phyloP scores from a whole-genome alignment of 2,797 vertebrate species.

The Pseudomugil gertrudae region DNA sequence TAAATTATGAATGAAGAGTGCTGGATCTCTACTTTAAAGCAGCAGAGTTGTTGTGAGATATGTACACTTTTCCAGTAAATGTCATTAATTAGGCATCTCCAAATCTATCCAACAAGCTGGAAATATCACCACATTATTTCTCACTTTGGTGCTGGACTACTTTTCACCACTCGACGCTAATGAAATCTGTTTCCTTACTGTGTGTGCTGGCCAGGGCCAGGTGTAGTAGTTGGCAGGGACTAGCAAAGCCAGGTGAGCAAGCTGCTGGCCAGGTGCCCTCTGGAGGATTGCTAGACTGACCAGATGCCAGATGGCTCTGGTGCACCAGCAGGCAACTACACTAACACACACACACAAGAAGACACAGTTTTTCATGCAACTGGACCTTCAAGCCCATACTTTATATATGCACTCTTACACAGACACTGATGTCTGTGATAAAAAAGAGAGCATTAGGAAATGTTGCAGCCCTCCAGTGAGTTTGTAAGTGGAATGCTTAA shows the following conservation, averaged over 20 bases:
- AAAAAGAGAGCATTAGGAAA: constrained; percentile 58
- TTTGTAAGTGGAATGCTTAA: constrained; percentile 63
- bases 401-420: constrained; percentile 9
- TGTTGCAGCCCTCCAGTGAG: constrained; percentile 56
- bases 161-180: constrained; percentile 50
- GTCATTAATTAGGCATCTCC: not conserved
- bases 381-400: constrained; percentile 19
- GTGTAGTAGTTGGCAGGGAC: constrained; percentile 71
- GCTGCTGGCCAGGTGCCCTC: constrained; percentile 79
- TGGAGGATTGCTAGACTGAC: constrained; percentile 72
- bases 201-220: constrained; percentile 59
- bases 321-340: constrained; percentile 53
- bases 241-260: constrained; percentile 73
- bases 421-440: constrained; percentile 38
- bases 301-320: constrained; percentile 75
- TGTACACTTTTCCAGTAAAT: not conserved
- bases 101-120: not conserved
- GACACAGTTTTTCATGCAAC: constrained; percentile 28
- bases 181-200: constrained; percentile 61
- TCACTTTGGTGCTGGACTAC: constrained; percentile 21
- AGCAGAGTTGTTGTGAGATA: not conserved
- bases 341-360: constrained; percentile 23
- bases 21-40: not conserved
- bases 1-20: not conserved
- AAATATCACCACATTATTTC: constrained; percentile 26